Percentiles rank a stretch among this genome's conserved stretches.
Evolutionary conservation across 2,113 vertebrate species (phyloP).

Genomic region (Grallaria varia): DNA sequence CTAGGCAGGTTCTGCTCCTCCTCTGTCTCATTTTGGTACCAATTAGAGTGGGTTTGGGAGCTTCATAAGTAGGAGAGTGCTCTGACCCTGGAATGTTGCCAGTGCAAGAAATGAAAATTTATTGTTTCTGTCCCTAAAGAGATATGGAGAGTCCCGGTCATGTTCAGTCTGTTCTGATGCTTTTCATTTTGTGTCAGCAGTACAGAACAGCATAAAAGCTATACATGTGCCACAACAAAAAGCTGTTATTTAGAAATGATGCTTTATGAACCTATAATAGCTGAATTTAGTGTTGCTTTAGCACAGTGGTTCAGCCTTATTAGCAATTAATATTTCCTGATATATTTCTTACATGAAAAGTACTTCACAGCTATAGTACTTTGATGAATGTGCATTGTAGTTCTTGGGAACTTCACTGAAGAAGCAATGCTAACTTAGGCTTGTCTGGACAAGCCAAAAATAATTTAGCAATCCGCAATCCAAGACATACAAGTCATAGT

Average conservation of each 20-base stretch:
- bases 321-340: background rate
- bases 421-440: background rate
- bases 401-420: background rate
- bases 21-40: background rate
- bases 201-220: background rate
- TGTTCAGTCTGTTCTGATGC: background rate
- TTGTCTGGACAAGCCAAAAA: background rate
- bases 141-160: accelerated
- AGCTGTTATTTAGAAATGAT: background rate
- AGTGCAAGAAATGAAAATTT: background rate
- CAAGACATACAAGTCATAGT: background rate
- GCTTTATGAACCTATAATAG: background rate
- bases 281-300: background rate
- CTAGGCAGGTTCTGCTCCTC: background rate
- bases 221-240: background rate
- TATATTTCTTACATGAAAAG: background rate
- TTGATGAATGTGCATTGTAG: background rate
- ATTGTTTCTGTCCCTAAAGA: background rate
- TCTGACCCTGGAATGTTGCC: background rate
- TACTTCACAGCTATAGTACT: background rate
- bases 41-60: background rate
- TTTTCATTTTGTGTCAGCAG: background rate
- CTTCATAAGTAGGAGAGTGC: background rate
- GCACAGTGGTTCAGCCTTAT: background rate
- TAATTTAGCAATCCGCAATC: background rate